Percentiles rank a stretch among this genome's conserved stretches.
Conservation (phyloP, 23 tunicate species). For the Corella eumyota region DNA sequence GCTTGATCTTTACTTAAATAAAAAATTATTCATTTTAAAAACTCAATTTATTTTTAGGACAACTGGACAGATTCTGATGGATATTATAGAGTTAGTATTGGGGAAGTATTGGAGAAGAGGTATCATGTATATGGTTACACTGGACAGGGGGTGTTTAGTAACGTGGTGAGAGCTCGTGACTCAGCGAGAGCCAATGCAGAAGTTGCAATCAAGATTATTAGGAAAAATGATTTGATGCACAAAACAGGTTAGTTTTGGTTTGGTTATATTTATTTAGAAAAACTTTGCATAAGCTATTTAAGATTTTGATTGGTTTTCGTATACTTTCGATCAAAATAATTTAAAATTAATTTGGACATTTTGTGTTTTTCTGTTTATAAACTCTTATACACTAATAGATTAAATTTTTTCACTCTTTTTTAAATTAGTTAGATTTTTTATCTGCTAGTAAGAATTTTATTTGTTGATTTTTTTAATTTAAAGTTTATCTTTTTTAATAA, state of each 20-base stretch:
- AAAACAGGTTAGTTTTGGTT: constrained; percentile 64
- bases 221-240: constrained; percentile 90
- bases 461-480: too few relatives aligned
- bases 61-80: constrained; percentile 98
- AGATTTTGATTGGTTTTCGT: too few relatives aligned
- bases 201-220: constrained; percentile 87
- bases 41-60: constrained; percentile 40
- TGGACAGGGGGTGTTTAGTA: constrained; percentile 94
- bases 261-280: background rate
- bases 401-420: background rate
- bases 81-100: constrained; percentile 84
- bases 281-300: background rate
- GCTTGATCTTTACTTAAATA: too few relatives aligned
- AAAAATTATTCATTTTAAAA: too few relatives aligned
- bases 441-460: too few relatives aligned
- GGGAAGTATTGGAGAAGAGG: constrained; percentile 76
- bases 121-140: constrained; percentile 93
- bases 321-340: too few relatives aligned
- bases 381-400: background rate
- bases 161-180: constrained; percentile 87
- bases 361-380: background rate
- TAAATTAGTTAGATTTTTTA: too few relatives aligned
- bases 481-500: too few relatives aligned
- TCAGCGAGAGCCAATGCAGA: constrained; percentile 57
- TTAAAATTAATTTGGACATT: background rate